A percentile compares a stretch with the other conserved stretches of the same genome.
These are phyloP conservation scores for Epinephelus fuscoguttatus DNA, from an alignment of 2,113 vertebrate genomes.

Conservation along the genomic window DNA sequence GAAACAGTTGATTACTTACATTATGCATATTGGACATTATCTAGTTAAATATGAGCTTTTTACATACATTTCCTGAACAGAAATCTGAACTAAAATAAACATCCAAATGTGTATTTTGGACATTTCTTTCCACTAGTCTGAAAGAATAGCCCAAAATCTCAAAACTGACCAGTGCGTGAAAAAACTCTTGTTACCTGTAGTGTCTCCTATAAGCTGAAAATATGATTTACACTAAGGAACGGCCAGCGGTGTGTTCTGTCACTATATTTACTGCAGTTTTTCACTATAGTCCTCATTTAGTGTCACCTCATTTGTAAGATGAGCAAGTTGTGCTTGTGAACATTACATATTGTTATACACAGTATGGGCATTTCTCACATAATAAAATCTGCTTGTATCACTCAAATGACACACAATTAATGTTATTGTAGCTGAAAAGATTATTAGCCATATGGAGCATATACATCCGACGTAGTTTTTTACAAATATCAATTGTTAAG, in stretches of 20 bases:
- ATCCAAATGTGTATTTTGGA: no score
- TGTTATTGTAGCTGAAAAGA: not conserved
- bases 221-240: not conserved
- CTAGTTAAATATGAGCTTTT: no score
- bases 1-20: no score
- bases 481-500: not conserved
- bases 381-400: not conserved
- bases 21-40: no score
- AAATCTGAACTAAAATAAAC: no score
- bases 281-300: conserved; percentile 1
- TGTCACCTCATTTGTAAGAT: conserved; percentile 12
- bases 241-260: conserved; percentile 37
- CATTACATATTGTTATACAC: not conserved
- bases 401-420: not conserved
- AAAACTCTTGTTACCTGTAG: no score
- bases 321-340: not conserved
- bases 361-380: not conserved
- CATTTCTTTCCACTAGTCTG: no score
- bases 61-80: no score
- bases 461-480: not conserved
- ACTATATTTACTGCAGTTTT: conserved; percentile 38
- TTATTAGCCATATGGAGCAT: not conserved
- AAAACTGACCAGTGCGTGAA: no score
- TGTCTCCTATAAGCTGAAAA: not conserved
- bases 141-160: no score